Conservation (phyloP, 2,888 invertebrate genomes). For the Drosophila affinis region DNA sequence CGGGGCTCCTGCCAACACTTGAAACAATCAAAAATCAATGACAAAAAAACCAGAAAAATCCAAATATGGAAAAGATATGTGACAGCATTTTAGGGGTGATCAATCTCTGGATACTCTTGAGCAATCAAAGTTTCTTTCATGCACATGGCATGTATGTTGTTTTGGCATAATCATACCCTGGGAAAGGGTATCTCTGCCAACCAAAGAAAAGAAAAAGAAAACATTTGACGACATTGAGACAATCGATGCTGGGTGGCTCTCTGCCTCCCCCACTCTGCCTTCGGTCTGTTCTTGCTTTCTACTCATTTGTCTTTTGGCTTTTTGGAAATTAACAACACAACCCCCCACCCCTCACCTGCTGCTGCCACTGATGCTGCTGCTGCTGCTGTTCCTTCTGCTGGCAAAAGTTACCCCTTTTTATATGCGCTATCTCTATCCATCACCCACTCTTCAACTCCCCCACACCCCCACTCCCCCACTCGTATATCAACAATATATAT, state of each 20-base stretch:
- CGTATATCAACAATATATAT: constrained; percentile 58
- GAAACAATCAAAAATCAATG: constrained; percentile 78
- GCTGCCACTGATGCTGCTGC: background rate
- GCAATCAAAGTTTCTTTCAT: background rate
- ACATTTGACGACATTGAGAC: constrained; percentile 66
- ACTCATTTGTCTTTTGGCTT: constrained; percentile 79
- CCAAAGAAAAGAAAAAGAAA: constrained; percentile 19
- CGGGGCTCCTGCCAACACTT: constrained; percentile 55
- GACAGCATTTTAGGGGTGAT: background rate
- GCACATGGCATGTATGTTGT: no score
- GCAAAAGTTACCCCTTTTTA: constrained; percentile 75
- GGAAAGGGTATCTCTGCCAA: constrained; percentile 9
- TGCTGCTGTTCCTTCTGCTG: background rate
- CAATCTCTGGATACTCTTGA: background rate
- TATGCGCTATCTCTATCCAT: constrained; percentile 44
- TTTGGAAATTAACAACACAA: constrained; percentile 74
- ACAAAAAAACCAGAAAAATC: constrained; percentile 39
- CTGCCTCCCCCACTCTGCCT: background rate
- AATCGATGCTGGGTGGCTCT: background rate
- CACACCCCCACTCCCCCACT: constrained; percentile 37
- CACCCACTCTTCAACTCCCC: constrained; percentile 39
- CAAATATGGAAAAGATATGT: constrained; percentile 1
- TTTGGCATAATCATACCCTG: constrained; percentile 6
- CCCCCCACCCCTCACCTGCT: constrained; percentile 5
- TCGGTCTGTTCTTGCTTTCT: constrained; percentile 59